Percentiles rank a stretch among this genome's conserved stretches.
These are phyloP conservation scores for Dione vanillae DNA, from an alignment of 2,888 invertebrate species.

Conservation along the genomic window DNA sequence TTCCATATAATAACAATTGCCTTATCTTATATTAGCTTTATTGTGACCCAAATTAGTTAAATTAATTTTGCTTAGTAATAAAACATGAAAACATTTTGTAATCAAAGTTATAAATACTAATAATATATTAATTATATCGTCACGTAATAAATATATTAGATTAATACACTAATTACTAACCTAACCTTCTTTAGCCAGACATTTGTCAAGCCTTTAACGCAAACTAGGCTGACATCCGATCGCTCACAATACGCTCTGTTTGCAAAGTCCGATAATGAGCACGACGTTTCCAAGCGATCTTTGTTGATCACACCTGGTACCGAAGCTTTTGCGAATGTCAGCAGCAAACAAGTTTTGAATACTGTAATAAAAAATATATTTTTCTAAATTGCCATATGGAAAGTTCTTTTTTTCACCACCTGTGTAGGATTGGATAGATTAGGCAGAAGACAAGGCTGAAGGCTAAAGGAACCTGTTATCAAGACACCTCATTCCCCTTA, in stretches of 20 bases:
- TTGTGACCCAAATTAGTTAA: no score
- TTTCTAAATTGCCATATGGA: background rate
- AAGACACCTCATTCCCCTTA: no score
- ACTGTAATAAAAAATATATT: constrained; percentile 47
- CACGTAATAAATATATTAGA: background rate
- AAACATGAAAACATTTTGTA: no score
- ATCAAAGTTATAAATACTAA: no score
- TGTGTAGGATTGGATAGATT: no score
- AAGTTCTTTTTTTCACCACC: no score
- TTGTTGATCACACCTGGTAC: constrained; percentile 58
- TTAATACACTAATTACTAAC: constrained; percentile 53
- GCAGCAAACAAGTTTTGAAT: constrained; percentile 50
- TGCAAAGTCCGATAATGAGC: constrained; percentile 60
- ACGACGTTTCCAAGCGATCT: constrained; percentile 53
- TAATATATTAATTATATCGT: no score
- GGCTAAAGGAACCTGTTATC: no score
- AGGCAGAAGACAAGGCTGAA: no score
- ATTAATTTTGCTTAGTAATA: no score
- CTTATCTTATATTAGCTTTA: no score
- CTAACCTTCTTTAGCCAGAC: constrained; percentile 62
- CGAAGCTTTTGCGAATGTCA: constrained; percentile 55
- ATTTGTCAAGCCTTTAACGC: constrained; percentile 60
- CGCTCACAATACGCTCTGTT: constrained; percentile 57
- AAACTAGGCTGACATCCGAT: constrained; percentile 55
- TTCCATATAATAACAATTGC: no score